Percentiles rank a stretch among this genome's conserved stretches.
These are phyloP conservation scores for Raja brachyura DNA, from an alignment of 2,113 vertebrate species.

Conservation along the genomic window DNA sequence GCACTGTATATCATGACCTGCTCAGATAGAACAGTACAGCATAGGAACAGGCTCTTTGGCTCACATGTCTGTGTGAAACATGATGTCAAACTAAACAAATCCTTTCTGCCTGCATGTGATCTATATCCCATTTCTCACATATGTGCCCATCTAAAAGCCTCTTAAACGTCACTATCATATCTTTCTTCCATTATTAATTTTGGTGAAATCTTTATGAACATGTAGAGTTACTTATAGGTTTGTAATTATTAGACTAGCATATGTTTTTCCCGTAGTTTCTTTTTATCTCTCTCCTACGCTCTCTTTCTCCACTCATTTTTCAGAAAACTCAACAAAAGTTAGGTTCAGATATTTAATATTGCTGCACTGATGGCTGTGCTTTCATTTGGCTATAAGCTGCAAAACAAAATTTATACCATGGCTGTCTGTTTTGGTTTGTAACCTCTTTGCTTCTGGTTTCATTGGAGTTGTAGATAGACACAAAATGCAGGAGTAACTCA, in stretches of 20 bases:
- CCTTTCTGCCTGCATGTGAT: no score
- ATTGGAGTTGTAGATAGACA: neutral
- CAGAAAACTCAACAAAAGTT: neutral
- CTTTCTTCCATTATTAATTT: slow-evolving; percentile 17
- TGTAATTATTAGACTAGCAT: neutral
- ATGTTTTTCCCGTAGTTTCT: neutral
- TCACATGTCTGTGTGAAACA: no score
- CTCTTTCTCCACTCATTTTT: neutral
- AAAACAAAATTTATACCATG: neutral
- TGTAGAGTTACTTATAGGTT: neutral
- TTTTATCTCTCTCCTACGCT: neutral
- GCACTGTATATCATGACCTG: no score
- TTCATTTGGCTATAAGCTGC: neutral
- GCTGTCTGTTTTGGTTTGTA: neutral
- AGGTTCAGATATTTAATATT: neutral
- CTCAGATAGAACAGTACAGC: no score
- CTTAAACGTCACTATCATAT: no score
- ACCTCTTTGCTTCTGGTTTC: neutral
- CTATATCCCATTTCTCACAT: no score
- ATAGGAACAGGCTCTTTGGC: no score
- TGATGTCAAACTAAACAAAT: no score
- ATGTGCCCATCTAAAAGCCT: no score
- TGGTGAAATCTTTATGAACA: neutral
- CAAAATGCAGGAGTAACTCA: no score
- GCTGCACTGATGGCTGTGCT: neutral